Evolutionary conservation across 2,797 vertebrate genomes (phyloP), one percentile per base, ranked within the genome.

Genomic region (Okamejei kenojei): DNA sequence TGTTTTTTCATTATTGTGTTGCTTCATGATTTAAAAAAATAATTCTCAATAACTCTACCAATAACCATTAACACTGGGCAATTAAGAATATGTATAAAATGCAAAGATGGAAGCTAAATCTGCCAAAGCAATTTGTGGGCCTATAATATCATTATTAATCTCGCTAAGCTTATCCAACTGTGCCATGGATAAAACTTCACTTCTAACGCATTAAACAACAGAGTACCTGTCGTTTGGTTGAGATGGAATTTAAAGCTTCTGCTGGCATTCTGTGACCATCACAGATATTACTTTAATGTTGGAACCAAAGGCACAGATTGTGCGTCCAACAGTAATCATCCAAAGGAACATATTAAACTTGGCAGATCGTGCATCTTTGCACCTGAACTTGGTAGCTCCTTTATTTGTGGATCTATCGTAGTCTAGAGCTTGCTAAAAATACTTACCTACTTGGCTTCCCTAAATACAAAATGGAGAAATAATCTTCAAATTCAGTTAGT

Each of bases 11-110:
- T 61, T n/a, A 84, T 4, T n/a, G 10, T 82, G 80, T 58, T 54
- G 7, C 21, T 54, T 82, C 10, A 58, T 86, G 81, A 58, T 65
- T 65, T 10, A 17, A 54, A 54, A 54, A 54, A 54, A 54, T 6
- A 6, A 54, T 32, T 86, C 82, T 63, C 84, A 65, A 65, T 21
- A 15, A 88, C 63, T 88, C 2, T 88, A 15, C 29, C 84, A 32
- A 63, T 88, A 32, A 65, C 84, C 61, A 88, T 88, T 84, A 58
- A 54, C 26, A 15, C 54, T 61, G 9, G 26, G 8, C 58, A 54
- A 84, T 84, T 88, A 65, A 88, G 29, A 88, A 32, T 17, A 65
- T 88, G 84, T 35, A 15, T 61, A 88, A 65, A 88, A 88, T 65
- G 29, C 84, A 63, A 88, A 88, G 71, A 32, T n/a, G 19, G 58